phyloP scores from a whole-genome alignment of 2,797 vertebrate species.

The Syncerus caffer region DNA sequence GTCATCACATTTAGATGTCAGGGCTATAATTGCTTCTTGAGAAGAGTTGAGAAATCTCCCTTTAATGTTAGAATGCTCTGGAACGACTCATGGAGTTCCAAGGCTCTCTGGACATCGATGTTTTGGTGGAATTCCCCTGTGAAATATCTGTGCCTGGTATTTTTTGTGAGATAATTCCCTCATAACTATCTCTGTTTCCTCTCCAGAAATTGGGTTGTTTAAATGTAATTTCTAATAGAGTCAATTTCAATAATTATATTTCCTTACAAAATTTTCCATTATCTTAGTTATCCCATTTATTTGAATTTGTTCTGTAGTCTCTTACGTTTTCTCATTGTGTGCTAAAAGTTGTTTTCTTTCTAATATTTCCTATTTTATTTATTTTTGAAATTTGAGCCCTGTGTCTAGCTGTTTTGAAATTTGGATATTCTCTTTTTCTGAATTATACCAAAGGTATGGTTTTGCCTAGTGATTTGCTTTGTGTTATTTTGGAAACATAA shows the following conservation, averaged over 20 bases:
- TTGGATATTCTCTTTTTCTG: background rate
- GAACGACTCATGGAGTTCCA: background rate
- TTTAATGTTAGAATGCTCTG: background rate
- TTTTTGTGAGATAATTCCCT: background rate
- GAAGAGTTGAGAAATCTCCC: background rate
- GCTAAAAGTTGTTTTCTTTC: background rate
- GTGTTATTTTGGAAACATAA: background rate
- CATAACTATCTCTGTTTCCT: background rate
- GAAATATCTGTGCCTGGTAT: background rate
- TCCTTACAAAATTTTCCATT: background rate
- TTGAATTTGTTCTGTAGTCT: background rate
- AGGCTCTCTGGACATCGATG: background rate
- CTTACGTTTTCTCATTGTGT: background rate
- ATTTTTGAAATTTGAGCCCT: background rate
- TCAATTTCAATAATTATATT: background rate
- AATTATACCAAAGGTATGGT: background rate
- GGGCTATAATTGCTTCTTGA: background rate
- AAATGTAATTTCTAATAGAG: background rate
- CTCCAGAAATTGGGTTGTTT: background rate
- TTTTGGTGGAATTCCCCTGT: background rate
- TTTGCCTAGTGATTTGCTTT: background rate
- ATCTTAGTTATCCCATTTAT: background rate
- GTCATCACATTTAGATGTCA: background rate
- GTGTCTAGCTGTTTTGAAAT: background rate
- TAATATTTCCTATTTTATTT: background rate